Conservation (phyloP, 2,113 vertebrate species). For the Malurus alboscapulatus region DNA sequence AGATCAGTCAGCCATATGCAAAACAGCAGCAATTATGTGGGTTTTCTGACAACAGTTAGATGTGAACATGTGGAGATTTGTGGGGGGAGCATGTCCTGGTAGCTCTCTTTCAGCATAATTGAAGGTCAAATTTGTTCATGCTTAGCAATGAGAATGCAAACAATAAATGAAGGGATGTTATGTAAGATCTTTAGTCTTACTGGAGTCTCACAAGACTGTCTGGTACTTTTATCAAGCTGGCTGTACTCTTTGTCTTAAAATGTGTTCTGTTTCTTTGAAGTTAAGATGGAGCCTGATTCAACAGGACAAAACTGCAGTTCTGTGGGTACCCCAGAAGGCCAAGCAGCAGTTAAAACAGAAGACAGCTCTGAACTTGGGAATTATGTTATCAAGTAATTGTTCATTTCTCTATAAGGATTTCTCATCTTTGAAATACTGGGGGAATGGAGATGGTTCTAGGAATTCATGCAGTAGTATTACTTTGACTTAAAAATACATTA, state of each 20-base stretch:
- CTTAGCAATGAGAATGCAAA: not conserved
- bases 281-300: constrained; percentile 92
- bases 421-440: not conserved
- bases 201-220: not conserved
- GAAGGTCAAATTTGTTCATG: not conserved
- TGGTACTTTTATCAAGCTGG: not conserved
- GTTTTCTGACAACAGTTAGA: not conserved
- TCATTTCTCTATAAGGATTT: not conserved
- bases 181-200: not conserved
- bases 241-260: constrained; percentile 20
- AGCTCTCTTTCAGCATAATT: not conserved
- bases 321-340: constrained; percentile 65
- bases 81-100: not conserved
- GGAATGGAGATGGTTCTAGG: not conserved
- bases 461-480: not conserved
- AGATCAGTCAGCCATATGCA: not conserved
- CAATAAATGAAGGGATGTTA: not conserved
- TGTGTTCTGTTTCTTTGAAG: constrained; percentile 74
- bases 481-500: not conserved
- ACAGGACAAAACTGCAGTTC: constrained; percentile 62
- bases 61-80: not conserved
- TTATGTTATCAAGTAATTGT: constrained; percentile 88
- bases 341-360: constrained; percentile 87
- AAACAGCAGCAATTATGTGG: not conserved
- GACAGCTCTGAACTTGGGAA: constrained; percentile 83